Evolutionary conservation across 2,888 invertebrate species (phyloP), one percentile per base, ranked within the genome.

Genomic region (Serripes groenlandicus): DNA sequence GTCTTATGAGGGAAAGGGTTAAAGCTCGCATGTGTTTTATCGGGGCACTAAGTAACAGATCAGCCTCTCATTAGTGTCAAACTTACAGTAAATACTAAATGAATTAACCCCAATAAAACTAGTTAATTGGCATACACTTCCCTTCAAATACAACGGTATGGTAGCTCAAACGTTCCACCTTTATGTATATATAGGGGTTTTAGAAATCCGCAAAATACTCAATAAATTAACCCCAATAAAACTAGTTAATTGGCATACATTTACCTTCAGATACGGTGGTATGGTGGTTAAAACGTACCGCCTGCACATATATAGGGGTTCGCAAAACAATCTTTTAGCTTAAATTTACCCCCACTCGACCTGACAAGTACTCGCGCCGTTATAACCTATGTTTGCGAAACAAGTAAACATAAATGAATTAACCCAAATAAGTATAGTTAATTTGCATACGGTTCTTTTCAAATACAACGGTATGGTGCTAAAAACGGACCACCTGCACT

Each of bases 21-120:
- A 34, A 66, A 66, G 23, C 66, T 42, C 28, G 66, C 66, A 37
- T 66, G 56, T n/a, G 37, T 66, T 66, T 66, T 66, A 66, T 37
- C 66, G 42, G 5, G 66, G 66, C 34, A 23, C 23, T 66, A 37
- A 42, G 42, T 42, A 37, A 26, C 66, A 66, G 66, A 42, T 66
- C 66, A 42, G 42, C 42, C 26, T 37, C 66, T 66, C 66, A 66
- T 66, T 66, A 66, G 66, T 66, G 66, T 66, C 66, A 66, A 66
- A 66, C 62, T 32, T 34, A 30, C 62, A 62, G 32, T 34, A 34
- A 62, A 62, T 62, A 34, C 62, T 62, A 32, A 5, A 62, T 62
- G 34, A n/a, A 62, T 62, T 62, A 62, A 62, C 62, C 62, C 60
- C 62, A 15, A 32, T 34, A 62, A 28, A 62, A 28, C 21, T 30